Percentiles rank a stretch among this genome's conserved stretches.
Evolutionary conservation across 2,888 invertebrate species (phyloP).

Genomic region (Anodontia alba): DNA sequence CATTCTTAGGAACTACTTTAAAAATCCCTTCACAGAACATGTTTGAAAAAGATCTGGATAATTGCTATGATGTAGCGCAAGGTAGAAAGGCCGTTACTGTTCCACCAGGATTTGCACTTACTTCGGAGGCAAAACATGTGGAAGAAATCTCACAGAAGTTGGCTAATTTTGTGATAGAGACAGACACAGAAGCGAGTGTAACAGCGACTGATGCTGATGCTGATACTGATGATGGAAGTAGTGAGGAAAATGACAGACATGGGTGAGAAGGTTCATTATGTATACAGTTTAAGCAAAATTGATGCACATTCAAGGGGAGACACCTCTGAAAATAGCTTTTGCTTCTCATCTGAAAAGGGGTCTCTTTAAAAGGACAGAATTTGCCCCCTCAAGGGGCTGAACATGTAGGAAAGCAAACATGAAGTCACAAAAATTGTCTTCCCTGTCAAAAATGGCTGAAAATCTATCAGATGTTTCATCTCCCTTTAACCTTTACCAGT

Average conservation of each 20-base stretch:
- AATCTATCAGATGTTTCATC: too few relatives aligned
- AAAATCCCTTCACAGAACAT: constrained; percentile 60
- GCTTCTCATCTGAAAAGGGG: too few relatives aligned
- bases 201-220: constrained; percentile 82
- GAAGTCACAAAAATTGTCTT: too few relatives aligned
- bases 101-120: constrained; percentile 70
- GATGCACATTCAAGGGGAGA: too few relatives aligned
- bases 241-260: constrained; percentile 56
- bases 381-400: too few relatives aligned
- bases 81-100: constrained; percentile 74
- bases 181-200: constrained; percentile 83
- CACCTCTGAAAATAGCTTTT: too few relatives aligned
- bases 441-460: too few relatives aligned
- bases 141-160: constrained; percentile 83
- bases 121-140: constrained; percentile 81
- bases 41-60: constrained; percentile 59
- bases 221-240: constrained; percentile 53
- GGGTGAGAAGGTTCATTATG: constrained; percentile 35
- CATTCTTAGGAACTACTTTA: constrained; percentile 75
- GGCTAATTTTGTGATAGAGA: constrained; percentile 84
- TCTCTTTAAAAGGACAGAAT: too few relatives aligned
- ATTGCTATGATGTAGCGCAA: constrained; percentile 78
- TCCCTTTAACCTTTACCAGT: too few relatives aligned
- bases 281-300: too few relatives aligned
- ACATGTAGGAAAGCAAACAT: too few relatives aligned